Conservation (phyloP, 1,140 invertebrate genomes). For the Saccostrea cuccullata region DNA sequence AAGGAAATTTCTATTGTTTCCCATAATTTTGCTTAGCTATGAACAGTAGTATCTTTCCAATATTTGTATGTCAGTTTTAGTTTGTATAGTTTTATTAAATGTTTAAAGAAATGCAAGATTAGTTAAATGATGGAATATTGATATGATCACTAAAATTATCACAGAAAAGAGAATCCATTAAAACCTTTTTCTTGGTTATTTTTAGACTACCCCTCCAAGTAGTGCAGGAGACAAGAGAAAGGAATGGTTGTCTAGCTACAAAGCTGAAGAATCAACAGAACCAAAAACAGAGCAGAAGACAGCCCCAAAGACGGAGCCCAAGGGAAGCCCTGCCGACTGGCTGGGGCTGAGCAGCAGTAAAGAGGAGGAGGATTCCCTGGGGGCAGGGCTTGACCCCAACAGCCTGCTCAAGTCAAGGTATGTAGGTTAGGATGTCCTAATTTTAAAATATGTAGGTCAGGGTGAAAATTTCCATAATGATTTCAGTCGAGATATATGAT, state of each 20-base stretch:
- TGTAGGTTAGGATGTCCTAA: not conserved
- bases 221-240: conserved; percentile 26
- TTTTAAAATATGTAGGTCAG: too few species aligned
- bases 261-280: not conserved
- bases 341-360: conserved; percentile 3
- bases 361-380: conserved; percentile 42
- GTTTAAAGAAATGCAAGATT: too few species aligned
- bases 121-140: not conserved
- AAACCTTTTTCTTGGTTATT: not conserved
- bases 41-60: too few species aligned
- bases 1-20: too few species aligned
- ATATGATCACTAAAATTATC: not conserved
- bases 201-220: conserved; percentile 13
- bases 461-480: too few species aligned
- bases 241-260: not conserved
- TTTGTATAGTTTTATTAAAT: too few species aligned
- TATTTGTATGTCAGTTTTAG: too few species aligned
- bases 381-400: conserved; percentile 49
- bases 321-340: conserved; percentile 2
- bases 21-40: too few species aligned
- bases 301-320: not conserved
- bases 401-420: conserved; percentile 47
- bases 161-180: not conserved
- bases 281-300: not conserved
- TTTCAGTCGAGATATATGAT: too few species aligned